Percentiles rank a stretch among this genome's conserved stretches.
Conservation (phyloP, 2,113 vertebrate species). For the Polypterus senegalus region DNA sequence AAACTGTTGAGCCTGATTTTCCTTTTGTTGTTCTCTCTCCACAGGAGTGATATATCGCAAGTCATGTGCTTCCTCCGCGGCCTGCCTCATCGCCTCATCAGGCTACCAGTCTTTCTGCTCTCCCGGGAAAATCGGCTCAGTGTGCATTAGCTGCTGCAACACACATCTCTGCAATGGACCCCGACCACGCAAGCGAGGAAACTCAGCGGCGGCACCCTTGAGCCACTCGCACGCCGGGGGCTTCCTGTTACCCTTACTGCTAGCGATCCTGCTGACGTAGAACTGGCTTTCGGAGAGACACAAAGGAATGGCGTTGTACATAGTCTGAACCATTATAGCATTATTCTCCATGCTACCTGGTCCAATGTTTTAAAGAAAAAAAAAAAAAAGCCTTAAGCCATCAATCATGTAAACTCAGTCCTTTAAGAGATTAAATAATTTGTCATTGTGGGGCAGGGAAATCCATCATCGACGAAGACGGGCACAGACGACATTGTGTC, state of each 20-base stretch:
- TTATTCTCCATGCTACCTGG: not conserved
- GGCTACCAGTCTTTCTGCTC: constrained; percentile 98
- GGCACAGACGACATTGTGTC: too few species aligned
- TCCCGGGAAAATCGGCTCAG: constrained; percentile 80
- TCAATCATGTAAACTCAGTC: not conserved
- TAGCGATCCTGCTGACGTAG: constrained; percentile 27
- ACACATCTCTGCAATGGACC: constrained; percentile 91
- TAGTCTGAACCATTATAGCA: not conserved
- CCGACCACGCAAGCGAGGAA: constrained; percentile 63
- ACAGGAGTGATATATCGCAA: constrained; percentile 89
- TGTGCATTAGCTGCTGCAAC: constrained; percentile 96
- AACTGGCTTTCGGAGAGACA: not conserved
- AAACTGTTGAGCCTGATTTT: too few species aligned
- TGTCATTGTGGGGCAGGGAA: not conserved
- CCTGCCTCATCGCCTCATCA: constrained; percentile 88
- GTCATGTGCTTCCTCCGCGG: constrained; percentile 82
- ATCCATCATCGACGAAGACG: not conserved
- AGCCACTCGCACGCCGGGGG: not conserved
- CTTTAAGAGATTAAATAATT: not conserved
- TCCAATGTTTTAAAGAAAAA: not conserved
- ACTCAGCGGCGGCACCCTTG: constrained; percentile 16
- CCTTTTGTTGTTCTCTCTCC: not conserved
- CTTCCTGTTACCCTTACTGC: constrained; percentile 21
- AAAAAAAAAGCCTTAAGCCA: not conserved
- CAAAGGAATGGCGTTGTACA: not conserved